phyloP scores from a whole-genome alignment of 2,113 vertebrate genomes.

The Catharus bicknelli region DNA sequence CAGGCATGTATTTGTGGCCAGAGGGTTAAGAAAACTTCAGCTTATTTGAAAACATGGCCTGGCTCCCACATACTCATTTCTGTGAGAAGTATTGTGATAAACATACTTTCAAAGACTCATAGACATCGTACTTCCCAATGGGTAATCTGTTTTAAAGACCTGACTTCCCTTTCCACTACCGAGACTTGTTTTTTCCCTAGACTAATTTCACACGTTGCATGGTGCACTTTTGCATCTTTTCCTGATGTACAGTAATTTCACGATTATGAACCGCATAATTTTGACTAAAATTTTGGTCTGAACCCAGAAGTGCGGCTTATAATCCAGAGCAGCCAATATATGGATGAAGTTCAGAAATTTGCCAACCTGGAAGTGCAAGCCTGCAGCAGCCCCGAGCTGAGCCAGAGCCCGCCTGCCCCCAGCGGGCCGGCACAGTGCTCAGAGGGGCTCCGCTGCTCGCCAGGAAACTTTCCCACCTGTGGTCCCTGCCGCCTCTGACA shows the following conservation, averaged over 20 bases:
- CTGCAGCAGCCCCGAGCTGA: too few relatives aligned
- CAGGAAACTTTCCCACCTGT: too few relatives aligned
- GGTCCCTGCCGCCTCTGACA: too few relatives aligned
- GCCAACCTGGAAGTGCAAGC: too few relatives aligned
- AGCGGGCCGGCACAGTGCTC: too few relatives aligned
- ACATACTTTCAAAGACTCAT: background rate
- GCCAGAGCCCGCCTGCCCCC: too few relatives aligned
- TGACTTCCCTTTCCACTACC: background rate
- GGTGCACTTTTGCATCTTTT: background rate
- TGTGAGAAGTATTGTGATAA: background rate
- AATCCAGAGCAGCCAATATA: too few relatives aligned
- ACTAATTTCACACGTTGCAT: background rate
- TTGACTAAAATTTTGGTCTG: too few relatives aligned
- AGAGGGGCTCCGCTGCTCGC: too few relatives aligned
- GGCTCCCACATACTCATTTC: background rate
- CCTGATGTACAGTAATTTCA: background rate
- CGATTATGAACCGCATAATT: too few relatives aligned
- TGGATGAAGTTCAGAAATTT: too few relatives aligned
- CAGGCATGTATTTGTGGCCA: background rate
- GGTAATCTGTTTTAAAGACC: background rate
- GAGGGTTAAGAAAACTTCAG: background rate
- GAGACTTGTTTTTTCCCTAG: background rate
- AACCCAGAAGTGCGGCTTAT: too few relatives aligned
- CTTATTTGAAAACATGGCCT: background rate
- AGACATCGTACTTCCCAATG: background rate